Conservation (phyloP, 2,113 vertebrate species). For the Labeo catla region DNA sequence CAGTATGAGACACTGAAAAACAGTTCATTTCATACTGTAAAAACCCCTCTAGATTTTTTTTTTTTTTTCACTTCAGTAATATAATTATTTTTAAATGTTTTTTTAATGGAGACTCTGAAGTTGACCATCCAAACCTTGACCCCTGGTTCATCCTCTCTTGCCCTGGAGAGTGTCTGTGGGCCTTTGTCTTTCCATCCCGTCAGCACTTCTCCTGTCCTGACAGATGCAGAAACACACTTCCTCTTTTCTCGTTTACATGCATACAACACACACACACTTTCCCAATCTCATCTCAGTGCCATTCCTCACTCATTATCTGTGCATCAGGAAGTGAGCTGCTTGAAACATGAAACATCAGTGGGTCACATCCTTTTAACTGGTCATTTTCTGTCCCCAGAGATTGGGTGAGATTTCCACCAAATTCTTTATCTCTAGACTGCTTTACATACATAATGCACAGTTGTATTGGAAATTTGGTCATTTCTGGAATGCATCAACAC, state of each 20-base stretch:
- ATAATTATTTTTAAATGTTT: background rate
- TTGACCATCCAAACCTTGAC: constrained; percentile 1
- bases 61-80: background rate
- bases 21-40: background rate
- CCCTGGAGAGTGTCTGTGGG: constrained; percentile 2
- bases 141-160: background rate
- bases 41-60: background rate
- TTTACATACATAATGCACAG: constrained; percentile 1
- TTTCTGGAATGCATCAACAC: background rate
- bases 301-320: constrained; percentile 25
- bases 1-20: background rate
- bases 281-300: background rate
- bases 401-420: constrained; percentile 32
- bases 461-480: background rate
- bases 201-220: constrained; percentile 15
- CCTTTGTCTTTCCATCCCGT: background rate
- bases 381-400: constrained; percentile 14
- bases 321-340: constrained; percentile 20
- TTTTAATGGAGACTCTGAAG: background rate
- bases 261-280: background rate
- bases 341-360: constrained; percentile 1
- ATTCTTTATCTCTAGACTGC: background rate
- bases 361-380: constrained; percentile 4
- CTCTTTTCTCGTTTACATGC: background rate
- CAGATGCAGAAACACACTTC: constrained; percentile 29